Percentiles rank a stretch among this genome's conserved stretches.
Evolutionary conservation across 1,140 invertebrate species (phyloP).

Genomic region (Orchestia grillus): DNA sequence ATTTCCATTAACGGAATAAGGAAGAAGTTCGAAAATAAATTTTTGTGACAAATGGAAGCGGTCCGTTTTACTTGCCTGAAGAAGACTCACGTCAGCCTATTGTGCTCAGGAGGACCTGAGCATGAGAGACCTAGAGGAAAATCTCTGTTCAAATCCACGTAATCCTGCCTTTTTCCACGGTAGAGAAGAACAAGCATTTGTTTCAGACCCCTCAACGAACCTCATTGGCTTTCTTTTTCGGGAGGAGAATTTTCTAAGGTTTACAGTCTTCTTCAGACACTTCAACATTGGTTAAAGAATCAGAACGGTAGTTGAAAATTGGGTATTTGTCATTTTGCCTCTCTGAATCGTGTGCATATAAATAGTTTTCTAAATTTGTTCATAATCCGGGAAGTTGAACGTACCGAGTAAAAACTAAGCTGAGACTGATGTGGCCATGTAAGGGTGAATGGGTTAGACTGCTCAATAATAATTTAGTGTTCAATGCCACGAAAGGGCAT

Average conservation of each 20-base stretch:
- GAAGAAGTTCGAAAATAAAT: background rate
- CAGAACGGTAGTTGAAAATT: background rate
- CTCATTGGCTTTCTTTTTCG: background rate
- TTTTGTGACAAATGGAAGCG: background rate
- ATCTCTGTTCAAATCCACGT: background rate
- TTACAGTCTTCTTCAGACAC: background rate
- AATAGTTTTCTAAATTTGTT: too few species aligned
- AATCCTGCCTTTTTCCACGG: background rate
- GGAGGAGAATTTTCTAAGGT: background rate
- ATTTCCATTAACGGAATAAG: background rate
- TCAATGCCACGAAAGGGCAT: background rate
- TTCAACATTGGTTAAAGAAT: background rate
- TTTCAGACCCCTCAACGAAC: background rate
- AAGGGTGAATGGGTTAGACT: too few species aligned
- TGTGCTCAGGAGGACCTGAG: background rate
- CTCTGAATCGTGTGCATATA: too few species aligned
- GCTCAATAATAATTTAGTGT: too few species aligned
- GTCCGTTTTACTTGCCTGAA: background rate
- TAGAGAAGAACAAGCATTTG: background rate
- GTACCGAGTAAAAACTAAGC: too few species aligned
- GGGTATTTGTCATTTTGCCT: background rate
- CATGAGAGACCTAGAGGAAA: background rate
- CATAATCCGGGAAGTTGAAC: too few species aligned
- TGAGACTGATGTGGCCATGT: too few species aligned
- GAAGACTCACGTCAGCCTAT: background rate